phyloP scores from a whole-genome alignment of 2,888 invertebrate species.

The Lymantria dispar region DNA sequence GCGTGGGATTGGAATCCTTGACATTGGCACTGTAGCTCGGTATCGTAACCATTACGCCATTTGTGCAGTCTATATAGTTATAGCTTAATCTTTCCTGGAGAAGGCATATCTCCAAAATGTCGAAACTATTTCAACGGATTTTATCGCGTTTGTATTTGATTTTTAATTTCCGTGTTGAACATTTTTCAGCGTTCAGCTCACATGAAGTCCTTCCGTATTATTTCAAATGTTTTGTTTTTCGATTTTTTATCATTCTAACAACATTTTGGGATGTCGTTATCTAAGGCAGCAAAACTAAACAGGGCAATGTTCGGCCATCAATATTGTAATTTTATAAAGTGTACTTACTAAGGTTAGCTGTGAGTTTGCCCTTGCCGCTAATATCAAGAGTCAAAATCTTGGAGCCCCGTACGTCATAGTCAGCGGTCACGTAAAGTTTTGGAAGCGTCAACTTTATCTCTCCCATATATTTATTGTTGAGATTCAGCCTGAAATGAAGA shows the following conservation, averaged over 20 bases:
- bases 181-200: no score
- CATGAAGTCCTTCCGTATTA: no score
- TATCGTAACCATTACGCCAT: no score
- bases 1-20: no score
- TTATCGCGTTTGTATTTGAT: no score
- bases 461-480: slow-evolving; percentile 83
- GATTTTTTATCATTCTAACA: not conserved
- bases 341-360: slow-evolving; percentile 87
- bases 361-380: slow-evolving; percentile 85
- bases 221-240: no score
- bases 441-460: slow-evolving; percentile 85
- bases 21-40: no score
- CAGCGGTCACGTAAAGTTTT: slow-evolving; percentile 81
- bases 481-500: slow-evolving; percentile 76
- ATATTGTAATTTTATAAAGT: not conserved
- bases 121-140: no score
- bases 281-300: not conserved
- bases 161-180: no score
- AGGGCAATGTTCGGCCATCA: not conserved
- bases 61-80: no score
- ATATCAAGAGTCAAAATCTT: slow-evolving; percentile 89
- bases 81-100: no score
- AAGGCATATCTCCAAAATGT: no score
- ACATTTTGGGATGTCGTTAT: not conserved
- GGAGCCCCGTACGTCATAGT: slow-evolving; percentile 86